These are phyloP conservation scores for Argentina silus DNA, from an alignment of 2,797 vertebrate species.

Conservation along the genomic window DNA sequence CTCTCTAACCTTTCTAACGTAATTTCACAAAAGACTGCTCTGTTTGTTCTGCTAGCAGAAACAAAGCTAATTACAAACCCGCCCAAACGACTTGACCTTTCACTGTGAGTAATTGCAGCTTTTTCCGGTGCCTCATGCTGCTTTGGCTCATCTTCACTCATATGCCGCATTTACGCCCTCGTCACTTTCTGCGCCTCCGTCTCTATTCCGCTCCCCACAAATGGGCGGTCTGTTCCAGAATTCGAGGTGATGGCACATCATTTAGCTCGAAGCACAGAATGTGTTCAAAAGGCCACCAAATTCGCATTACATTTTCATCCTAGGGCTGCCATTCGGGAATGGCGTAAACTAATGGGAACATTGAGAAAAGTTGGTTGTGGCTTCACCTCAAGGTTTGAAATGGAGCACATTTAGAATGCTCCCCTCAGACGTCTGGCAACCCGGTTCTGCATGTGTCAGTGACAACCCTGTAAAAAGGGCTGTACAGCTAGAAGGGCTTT, in stretches of 20 bases:
- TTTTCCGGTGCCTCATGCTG: constrained; percentile 8
- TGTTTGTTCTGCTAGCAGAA: constrained; percentile 71
- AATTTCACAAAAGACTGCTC: constrained; percentile 75
- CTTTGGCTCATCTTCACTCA: constrained; percentile 25
- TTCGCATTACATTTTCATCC: not conserved
- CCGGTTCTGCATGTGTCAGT: too few species aligned
- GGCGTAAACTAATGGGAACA: too few species aligned
- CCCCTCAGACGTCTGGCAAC: too few species aligned
- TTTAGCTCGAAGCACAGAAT: not conserved
- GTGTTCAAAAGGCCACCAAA: not conserved
- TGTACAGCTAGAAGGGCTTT: too few species aligned
- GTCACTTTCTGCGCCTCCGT: not conserved
- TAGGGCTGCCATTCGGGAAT: too few species aligned
- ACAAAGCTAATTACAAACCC: constrained; percentile 72
- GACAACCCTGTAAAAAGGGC: too few species aligned
- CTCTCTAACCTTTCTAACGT: constrained; percentile 73
- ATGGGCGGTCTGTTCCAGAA: not conserved
- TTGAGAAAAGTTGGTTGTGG: too few species aligned
- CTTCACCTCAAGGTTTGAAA: too few species aligned
- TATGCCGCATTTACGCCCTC: not conserved
- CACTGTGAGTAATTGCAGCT: constrained; percentile 62
- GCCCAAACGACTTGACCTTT: constrained; percentile 73
- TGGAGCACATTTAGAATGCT: too few species aligned
- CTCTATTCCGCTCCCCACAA: not conserved
- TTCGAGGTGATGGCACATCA: not conserved